phyloP scores from a whole-genome alignment of 2,888 invertebrate species.

The Apocheima hispidaria region DNA sequence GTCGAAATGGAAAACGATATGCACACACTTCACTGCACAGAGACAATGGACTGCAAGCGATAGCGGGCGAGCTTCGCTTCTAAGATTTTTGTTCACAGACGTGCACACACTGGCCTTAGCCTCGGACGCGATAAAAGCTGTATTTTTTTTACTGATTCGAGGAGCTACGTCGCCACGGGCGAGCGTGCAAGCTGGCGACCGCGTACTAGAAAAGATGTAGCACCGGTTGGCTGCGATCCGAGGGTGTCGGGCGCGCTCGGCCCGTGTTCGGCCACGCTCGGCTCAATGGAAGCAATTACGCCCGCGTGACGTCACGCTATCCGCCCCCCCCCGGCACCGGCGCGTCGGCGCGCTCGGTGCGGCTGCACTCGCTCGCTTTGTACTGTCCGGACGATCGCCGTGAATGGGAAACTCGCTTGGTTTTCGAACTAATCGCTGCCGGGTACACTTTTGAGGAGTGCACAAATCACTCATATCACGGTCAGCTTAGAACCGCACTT shows the following conservation, averaged over 20 bases:
- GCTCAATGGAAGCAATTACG: constrained; percentile 72
- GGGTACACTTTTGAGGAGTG: constrained; percentile 20
- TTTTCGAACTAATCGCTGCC: constrained; percentile 26
- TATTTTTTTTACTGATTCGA: constrained; percentile 50
- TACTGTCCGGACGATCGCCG: constrained; percentile 7
- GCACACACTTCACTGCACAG: constrained; percentile 64
- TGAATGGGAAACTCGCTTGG: constrained; percentile 39
- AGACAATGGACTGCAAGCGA: constrained; percentile 34
- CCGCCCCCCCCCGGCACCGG: constrained; percentile 36
- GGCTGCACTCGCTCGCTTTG: constrained; percentile 38
- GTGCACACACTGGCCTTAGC: constrained; percentile 45
- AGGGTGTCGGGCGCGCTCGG: constrained; percentile 67
- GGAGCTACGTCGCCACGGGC: constrained; percentile 56
- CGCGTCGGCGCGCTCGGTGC: constrained; percentile 39
- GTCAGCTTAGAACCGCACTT: constrained; percentile 4
- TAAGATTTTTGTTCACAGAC: constrained; percentile 26
- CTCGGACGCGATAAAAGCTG: constrained; percentile 52
- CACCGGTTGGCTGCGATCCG: constrained; percentile 78
- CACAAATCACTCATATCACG: constrained; percentile 4
- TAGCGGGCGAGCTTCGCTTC: constrained; percentile 17
- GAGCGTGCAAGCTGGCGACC: constrained; percentile 68
- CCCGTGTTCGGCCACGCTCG: constrained; percentile 65
- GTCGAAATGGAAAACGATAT: constrained; percentile 71
- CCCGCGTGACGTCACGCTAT: constrained; percentile 73
- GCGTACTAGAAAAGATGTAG: constrained; percentile 80